Conservation (phyloP, 2,113 vertebrate species). For the Pionites leucogaster region DNA sequence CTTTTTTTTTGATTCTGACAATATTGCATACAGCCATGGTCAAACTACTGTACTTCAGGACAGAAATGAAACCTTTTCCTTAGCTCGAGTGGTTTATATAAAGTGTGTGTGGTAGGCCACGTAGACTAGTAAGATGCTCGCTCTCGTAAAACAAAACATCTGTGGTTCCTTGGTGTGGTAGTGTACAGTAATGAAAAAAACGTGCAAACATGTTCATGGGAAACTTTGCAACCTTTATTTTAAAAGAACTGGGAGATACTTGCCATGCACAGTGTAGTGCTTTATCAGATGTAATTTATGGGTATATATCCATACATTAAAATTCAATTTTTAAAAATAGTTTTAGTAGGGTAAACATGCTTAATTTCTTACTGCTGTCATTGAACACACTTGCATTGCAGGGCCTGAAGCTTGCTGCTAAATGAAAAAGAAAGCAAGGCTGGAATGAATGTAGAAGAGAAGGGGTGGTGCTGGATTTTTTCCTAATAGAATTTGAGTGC, state of each 20-base stretch:
- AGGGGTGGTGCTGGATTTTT: not conserved
- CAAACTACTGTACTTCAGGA: not conserved
- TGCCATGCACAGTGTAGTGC: not conserved
- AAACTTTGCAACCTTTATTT: slow-evolving; percentile 35
- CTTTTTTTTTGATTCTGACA: not conserved
- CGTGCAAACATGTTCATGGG: slow-evolving; percentile 37
- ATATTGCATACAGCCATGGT: not conserved
- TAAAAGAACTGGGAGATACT: slow-evolving; percentile 19
- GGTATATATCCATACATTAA: not conserved
- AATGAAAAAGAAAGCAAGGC: not conserved
- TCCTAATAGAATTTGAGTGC: not conserved
- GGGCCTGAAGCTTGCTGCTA: not conserved
- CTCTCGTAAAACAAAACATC: slow-evolving; percentile 69
- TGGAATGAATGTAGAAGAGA: not conserved
- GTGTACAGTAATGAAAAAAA: slow-evolving; percentile 61
- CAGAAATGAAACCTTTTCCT: not conserved
- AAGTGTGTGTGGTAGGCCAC: slow-evolving; percentile 69
- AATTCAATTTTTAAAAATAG: not conserved
- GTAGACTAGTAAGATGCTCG: slow-evolving; percentile 67
- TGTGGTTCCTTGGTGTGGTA: slow-evolving; percentile 63
- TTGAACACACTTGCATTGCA: not conserved
- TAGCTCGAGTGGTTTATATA: slow-evolving; percentile 46
- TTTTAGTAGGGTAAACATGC: not conserved
- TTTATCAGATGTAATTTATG: not conserved
- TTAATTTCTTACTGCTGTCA: not conserved